Base-by-base conservation (phyloP, 2,797 vertebrate species). In the Pelochelys cantorii region DNA sequence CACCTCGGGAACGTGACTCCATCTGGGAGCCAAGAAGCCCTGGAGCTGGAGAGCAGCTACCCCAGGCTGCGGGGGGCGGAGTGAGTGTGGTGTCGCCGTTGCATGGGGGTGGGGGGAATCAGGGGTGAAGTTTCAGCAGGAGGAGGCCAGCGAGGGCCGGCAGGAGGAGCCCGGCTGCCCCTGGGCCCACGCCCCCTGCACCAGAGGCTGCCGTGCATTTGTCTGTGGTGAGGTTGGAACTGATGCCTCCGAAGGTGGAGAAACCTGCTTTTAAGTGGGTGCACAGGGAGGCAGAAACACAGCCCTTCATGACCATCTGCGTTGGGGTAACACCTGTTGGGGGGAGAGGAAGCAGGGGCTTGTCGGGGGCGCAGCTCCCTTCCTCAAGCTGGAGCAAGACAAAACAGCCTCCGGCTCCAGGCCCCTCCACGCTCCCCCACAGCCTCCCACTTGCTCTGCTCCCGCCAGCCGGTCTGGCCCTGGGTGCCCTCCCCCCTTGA, bases 291-390 rank as follows among this genome's bases (percentile, higher is more conserved):
- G 18, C 65, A 4, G 65, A 34, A 68, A 5, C 9, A 9, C 65
- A 68, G 65, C 65, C 65, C 65, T 68, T 68, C 65, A 68, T 68
- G 65, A 11, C 2, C 4, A 5, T 18, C 65, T 11, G 4, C 2
- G 1, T 0, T 68, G 65, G 65, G 17, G 2, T 11, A 4, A 4
- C 18, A 68, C 2, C 65, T 68, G 65, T 2, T 1, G n/a, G 17
- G 8, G 18, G 7, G 8, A 10, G 15, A 31, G 62, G 15, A 68
- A 22, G 31, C 8, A 34, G n/a, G 18, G 4, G 8, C 11, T 68
- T 68, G 8, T 68, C n/a, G 22, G 65, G 62, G n/a, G 65, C 34
- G n/a, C 31, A 68, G 65, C 65, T 68, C 17, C 65, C 3, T 34
- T 34, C n/a, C n/a, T 68, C 31, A 5, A 34, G 29, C 31, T 18